Evolutionary conservation across 2,113 vertebrate genomes (phyloP), one percentile per base, ranked within the genome.

Genomic region (Tautogolabrus adspersus): DNA sequence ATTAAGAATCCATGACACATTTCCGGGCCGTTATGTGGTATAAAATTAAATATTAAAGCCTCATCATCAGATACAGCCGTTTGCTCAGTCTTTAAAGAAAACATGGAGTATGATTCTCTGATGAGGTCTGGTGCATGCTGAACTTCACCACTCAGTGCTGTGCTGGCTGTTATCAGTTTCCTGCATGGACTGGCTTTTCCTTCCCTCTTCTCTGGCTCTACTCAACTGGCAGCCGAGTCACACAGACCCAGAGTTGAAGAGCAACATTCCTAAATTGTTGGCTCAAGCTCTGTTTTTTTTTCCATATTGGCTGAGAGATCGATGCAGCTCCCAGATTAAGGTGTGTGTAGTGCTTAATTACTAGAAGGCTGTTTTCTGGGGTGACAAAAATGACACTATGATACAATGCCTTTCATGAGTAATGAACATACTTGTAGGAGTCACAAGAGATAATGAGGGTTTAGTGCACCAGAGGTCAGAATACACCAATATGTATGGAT

Each of bases 121-220:
- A n/a, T 69, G 65, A 61, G 85, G 58, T 80, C 83, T 85, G 75
- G 49, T 75, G 55, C 54, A 0, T 87, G 84, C 87, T 88, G 65
- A 77, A 87, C 79, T 85, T 81, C 49, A 69, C 44, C 59, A 57
- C 37, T 60, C 13, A 65, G 46, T 55, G 85, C 59, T 72, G 57
- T n/a, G 56, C 38, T 10, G 65, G 61, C 72, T 69, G 72, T 92
- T 93, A 94, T 93, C 92, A 86, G 89, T 66, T 94, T 93, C 92
- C 93, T 94, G 89, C 88, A 90, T 59, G 84, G 46, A 56, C 69
- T 72, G 70, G 82, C 79, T 63, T 85, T 93, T 92, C 92, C 91
- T 92, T 91, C 89, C 91, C 82, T 74, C 72, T 75, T 62, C 21
- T 83, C 83, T 85, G 86, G 70, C 63, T 88, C 79, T 66, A 54